Percentiles rank a stretch among this genome's conserved stretches.
phyloP scores from a whole-genome alignment of 2,113 vertebrate genomes.

The Sceloporus undulatus region DNA sequence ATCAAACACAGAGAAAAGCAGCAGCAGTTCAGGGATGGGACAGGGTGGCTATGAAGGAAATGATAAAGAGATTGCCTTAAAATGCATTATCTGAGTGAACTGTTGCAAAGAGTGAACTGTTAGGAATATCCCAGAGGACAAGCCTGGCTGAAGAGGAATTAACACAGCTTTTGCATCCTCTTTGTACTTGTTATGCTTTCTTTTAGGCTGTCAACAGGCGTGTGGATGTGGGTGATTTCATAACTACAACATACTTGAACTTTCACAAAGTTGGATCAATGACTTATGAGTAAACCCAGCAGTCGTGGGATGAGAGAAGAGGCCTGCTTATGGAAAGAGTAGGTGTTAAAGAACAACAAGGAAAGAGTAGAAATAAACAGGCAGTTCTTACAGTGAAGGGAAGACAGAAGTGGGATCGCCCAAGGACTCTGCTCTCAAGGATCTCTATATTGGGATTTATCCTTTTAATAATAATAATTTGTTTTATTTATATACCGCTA shows the following conservation, averaged over 20 bases:
- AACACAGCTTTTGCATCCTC: not conserved
- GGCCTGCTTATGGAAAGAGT: not conserved
- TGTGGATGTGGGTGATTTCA: not conserved
- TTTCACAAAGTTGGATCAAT: not conserved
- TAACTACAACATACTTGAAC: not conserved
- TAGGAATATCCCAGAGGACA: not conserved
- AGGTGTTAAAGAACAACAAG: not conserved
- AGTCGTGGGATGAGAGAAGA: not conserved
- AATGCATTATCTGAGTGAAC: not conserved
- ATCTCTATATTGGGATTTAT: not conserved
- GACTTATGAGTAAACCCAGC: not conserved
- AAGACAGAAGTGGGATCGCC: not conserved
- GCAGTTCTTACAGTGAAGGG: not conserved
- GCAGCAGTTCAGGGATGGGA: not conserved
- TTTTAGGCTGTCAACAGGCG: not conserved
- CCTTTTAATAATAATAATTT: not conserved
- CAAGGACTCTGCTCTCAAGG: too few species aligned
- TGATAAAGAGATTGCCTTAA: not conserved
- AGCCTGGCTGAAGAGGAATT: not conserved
- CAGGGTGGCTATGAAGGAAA: not conserved
- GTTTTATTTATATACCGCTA: too few species aligned
- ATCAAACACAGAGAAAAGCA: not conserved
- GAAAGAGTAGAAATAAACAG: not conserved
- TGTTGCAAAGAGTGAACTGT: too few species aligned
- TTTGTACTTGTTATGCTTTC: not conserved